These are phyloP conservation scores for Cryptoprocta ferox DNA, from an alignment of 2,797 vertebrate species.

Conservation along the genomic window DNA sequence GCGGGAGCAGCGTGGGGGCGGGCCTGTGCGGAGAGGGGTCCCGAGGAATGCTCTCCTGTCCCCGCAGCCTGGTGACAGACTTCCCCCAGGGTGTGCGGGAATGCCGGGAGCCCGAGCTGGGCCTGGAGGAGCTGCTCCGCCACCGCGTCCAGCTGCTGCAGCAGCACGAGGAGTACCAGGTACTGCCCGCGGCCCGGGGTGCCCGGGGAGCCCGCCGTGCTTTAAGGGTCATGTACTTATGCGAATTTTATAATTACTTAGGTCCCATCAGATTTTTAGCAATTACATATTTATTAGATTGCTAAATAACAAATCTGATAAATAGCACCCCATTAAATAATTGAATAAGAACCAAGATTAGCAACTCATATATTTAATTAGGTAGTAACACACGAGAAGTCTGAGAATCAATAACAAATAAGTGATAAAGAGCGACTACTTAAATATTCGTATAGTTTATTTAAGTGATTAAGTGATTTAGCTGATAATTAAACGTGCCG, in stretches of 20 bases:
- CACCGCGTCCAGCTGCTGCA: conserved; percentile 88
- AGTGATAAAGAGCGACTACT: not conserved
- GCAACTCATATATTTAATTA: not conserved
- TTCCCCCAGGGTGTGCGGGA: conserved; percentile 88
- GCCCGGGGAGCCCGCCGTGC: not conserved
- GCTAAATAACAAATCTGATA: not conserved
- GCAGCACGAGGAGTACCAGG: conserved; percentile 91
- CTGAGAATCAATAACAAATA: no score
- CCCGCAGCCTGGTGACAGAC: conserved; percentile 90
- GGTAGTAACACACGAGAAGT: not conserved
- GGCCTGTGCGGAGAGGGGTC: no score
- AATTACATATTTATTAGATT: not conserved
- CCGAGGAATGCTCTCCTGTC: not conserved
- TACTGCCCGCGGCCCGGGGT: conserved; percentile 59
- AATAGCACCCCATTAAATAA: not conserved
- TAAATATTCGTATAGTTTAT: not conserved
- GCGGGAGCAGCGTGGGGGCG: rapidly evolving
- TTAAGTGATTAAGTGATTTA: not conserved
- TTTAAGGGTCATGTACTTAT: not conserved
- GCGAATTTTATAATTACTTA: not conserved
- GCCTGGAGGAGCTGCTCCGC: conserved; percentile 91
- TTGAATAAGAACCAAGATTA: not conserved
- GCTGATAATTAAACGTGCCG: not conserved
- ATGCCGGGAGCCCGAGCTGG: conserved; percentile 89
- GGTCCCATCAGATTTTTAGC: not conserved